Evolutionary conservation across 1,140 invertebrate genomes (phyloP).

Genomic region (Brachionus koreanus): DNA sequence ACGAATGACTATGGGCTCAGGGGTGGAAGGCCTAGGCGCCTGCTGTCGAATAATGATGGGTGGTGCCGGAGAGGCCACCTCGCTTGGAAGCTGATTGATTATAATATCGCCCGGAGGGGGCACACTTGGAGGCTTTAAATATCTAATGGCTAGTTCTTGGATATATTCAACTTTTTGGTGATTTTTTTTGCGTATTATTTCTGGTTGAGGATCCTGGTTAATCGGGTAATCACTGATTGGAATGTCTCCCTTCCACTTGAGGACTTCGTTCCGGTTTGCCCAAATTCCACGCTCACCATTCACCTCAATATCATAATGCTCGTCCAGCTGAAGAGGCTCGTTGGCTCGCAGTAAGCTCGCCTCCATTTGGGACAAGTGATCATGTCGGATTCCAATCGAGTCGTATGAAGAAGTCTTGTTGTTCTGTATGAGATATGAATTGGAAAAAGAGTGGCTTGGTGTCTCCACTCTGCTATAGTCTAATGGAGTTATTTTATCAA

Average conservation of each 20-base stretch:
- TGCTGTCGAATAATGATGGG: slow-evolving; percentile 34
- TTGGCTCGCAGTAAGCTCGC: background rate
- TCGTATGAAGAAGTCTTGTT: background rate
- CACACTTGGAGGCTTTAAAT: slow-evolving; percentile 29
- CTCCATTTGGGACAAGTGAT: slow-evolving; percentile 1
- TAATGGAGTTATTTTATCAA: slow-evolving; percentile 7
- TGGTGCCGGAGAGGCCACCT: background rate
- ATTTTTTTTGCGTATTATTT: slow-evolving; percentile 22
- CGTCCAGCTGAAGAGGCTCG: background rate
- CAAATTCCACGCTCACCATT: background rate
- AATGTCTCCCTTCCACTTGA: background rate
- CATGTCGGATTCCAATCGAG: background rate
- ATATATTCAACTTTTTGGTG: background rate
- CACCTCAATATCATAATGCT: background rate
- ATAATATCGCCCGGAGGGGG: slow-evolving; percentile 27
- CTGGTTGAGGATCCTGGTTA: slow-evolving; percentile 27
- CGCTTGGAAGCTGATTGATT: slow-evolving; percentile 16
- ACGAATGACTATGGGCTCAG: background rate
- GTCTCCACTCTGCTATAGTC: background rate
- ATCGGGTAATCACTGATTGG: slow-evolving; percentile 5
- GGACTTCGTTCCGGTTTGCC: background rate
- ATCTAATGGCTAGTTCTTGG: slow-evolving; percentile 36
- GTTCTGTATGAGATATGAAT: background rate
- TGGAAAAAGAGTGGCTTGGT: slow-evolving; percentile 4
- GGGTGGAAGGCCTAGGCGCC: background rate